phyloP scores from a whole-genome alignment of 2,797 vertebrate genomes.

The Setipinna tenuifilis region DNA sequence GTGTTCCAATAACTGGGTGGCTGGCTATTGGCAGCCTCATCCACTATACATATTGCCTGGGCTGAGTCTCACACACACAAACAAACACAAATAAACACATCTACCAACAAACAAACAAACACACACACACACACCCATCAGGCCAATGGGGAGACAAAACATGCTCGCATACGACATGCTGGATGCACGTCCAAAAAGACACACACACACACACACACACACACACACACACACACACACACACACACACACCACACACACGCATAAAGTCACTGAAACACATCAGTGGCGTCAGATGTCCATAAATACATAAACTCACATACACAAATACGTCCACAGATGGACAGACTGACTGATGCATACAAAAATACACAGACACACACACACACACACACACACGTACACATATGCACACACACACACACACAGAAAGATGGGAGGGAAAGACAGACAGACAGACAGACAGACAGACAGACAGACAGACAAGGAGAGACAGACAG shows the following conservation, averaged over 20 bases:
- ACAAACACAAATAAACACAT: slow-evolving; percentile 30
- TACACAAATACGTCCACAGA: background rate
- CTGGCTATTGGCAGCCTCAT: slow-evolving; percentile 4
- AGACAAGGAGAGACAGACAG: background rate
- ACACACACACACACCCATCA: background rate
- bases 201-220: too few species aligned
- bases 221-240: too few species aligned
- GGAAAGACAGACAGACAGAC: background rate
- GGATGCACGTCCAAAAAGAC: too few species aligned
- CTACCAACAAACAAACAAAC: slow-evolving; percentile 10
- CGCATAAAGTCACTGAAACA: too few species aligned
- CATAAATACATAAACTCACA: too few species aligned
- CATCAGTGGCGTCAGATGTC: too few species aligned
- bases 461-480: background rate
- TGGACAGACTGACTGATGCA: background rate
- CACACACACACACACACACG: background rate
- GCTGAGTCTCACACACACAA: slow-evolving; percentile 29
- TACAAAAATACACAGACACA: background rate
- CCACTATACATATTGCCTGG: slow-evolving; percentile 19
- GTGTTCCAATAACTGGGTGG: slow-evolving; percentile 2
- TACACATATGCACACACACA: background rate
- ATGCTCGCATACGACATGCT: too few species aligned
- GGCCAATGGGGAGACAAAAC: background rate
- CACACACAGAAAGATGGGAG: background rate
- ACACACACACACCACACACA: too few species aligned